Conservation (phyloP, 1,140 invertebrate genomes). For the Drosophila sproati region DNA sequence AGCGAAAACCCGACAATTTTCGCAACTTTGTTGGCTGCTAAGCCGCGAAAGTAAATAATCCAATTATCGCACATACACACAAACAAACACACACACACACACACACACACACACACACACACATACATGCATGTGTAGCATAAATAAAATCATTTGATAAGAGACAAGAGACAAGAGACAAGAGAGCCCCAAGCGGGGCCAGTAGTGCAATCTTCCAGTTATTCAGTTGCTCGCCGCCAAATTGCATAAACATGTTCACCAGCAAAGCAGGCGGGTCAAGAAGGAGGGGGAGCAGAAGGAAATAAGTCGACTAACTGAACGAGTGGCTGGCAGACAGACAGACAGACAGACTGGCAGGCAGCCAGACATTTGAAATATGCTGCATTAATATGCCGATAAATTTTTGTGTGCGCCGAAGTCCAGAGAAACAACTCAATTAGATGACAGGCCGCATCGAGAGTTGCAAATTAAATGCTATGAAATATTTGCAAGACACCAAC, state of each 20-base stretch:
- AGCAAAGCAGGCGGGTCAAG: background rate
- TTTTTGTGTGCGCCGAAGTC: slow-evolving; percentile 42
- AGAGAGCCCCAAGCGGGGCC: slow-evolving; percentile 15
- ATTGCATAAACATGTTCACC: slow-evolving; percentile 77
- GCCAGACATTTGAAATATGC: slow-evolving; percentile 67
- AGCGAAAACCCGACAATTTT: slow-evolving; percentile 81
- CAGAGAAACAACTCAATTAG: slow-evolving; percentile 79
- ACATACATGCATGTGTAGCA: slow-evolving; percentile 54
- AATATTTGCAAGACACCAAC: slow-evolving; percentile 63
- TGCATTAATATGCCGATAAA: slow-evolving; percentile 83
- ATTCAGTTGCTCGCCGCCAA: slow-evolving; percentile 32
- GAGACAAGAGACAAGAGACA: slow-evolving; percentile 40
- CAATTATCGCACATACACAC: slow-evolving; percentile 74
- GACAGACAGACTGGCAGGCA: slow-evolving; percentile 48
- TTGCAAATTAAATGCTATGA: slow-evolving; percentile 77
- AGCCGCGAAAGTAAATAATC: slow-evolving; percentile 82
- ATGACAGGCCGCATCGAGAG: slow-evolving; percentile 54
- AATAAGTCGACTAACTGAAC: slow-evolving; percentile 56
- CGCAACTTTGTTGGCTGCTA: slow-evolving; percentile 70
- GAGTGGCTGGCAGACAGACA: slow-evolving; percentile 31
- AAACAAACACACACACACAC: background rate
- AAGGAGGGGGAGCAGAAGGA: slow-evolving; percentile 45
- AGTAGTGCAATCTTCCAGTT: slow-evolving; percentile 21
- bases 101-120: background rate
- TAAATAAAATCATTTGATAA: slow-evolving; percentile 83